phyloP scores from a whole-genome alignment of 2,888 invertebrate species.

The Eilema depressum region DNA sequence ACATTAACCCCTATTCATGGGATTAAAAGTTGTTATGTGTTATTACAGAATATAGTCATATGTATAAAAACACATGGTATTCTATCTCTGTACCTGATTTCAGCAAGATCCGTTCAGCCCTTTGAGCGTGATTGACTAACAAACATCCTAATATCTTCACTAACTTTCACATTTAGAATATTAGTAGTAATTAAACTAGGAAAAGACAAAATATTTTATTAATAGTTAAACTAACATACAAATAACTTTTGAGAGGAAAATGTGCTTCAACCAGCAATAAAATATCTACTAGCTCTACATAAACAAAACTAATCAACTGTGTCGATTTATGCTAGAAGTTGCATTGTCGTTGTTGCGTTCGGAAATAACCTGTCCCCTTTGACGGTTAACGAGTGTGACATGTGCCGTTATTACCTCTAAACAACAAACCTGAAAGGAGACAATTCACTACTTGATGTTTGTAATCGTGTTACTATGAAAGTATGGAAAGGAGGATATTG shows the following conservation, averaged over 20 bases:
- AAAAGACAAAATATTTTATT: no score
- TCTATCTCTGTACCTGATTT: no score
- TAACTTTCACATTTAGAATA: no score
- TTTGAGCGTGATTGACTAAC: no score
- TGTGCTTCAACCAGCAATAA: background rate
- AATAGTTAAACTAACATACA: no score
- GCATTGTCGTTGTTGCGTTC: constrained; percentile 43
- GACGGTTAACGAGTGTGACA: constrained; percentile 33
- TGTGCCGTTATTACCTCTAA: constrained; percentile 46
- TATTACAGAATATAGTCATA: no score
- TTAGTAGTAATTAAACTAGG: no score
- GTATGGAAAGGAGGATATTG: background rate
- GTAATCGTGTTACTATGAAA: background rate
- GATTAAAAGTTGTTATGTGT: no score
- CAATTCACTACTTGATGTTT: constrained; percentile 35
- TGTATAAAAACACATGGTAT: no score
- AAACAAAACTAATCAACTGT: constrained; percentile 43
- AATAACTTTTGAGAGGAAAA: background rate
- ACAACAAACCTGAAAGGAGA: constrained; percentile 27
- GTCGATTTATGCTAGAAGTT: constrained; percentile 31
- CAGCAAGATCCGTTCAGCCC: no score
- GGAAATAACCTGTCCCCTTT: constrained; percentile 46
- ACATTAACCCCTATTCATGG: no score
- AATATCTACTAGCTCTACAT: background rate
- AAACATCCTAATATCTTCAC: no score